These are phyloP conservation scores for Sebastes trivittatus DNA, from an alignment of 2,797 vertebrate genomes.

Conservation along the genomic window DNA sequence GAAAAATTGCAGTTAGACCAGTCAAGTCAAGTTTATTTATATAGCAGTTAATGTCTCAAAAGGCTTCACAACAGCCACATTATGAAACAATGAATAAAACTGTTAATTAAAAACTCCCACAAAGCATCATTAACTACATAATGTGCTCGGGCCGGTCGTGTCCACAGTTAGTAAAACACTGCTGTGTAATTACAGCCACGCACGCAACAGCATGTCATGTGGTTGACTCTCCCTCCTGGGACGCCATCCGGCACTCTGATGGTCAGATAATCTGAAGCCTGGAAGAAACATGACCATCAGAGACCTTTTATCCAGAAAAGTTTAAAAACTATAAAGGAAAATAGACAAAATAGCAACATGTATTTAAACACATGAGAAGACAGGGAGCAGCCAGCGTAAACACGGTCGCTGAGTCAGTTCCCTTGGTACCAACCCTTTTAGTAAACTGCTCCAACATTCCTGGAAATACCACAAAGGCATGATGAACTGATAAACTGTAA, in stretches of 20 bases:
- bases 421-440: conserved; percentile 16
- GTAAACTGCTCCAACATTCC: conserved; percentile 27
- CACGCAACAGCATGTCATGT: conserved; percentile 51
- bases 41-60: neutral
- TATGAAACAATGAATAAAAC: neutral
- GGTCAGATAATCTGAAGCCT: conserved; percentile 17
- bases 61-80: neutral
- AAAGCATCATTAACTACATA: conserved; percentile 1
- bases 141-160: conserved; percentile 38
- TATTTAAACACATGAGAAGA: neutral
- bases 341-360: neutral
- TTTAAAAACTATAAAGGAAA: neutral
- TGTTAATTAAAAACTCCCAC: neutral
- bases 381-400: neutral
- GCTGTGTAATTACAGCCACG: conserved; percentile 52
- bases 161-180: conserved; percentile 21
- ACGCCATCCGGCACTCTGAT: conserved; percentile 14
- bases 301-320: neutral
- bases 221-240: conserved; percentile 27
- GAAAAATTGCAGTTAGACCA: neutral
- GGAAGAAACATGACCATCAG: neutral
- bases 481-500: neutral
- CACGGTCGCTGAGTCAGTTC: neutral
- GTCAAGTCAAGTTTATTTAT: neutral
- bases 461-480: conserved; percentile 23